These are phyloP conservation scores for Peromyscus attwateri DNA, from an alignment of 2,797 vertebrate species.

Conservation along the genomic window DNA sequence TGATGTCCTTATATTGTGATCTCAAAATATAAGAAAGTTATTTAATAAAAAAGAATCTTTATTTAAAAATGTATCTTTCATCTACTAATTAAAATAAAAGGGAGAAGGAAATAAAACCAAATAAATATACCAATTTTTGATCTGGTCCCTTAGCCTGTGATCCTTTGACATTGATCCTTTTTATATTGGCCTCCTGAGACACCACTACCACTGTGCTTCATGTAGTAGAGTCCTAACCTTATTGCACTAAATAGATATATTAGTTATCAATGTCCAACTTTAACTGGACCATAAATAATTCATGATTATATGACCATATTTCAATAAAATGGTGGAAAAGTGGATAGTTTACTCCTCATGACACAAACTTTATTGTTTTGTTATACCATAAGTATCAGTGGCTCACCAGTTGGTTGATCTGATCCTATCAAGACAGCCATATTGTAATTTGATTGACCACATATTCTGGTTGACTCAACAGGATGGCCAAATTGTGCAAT, in stretches of 20 bases:
- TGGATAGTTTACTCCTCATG: background rate
- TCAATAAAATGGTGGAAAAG: background rate
- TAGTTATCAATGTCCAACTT: background rate
- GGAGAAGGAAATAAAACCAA: background rate
- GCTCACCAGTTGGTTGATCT: background rate
- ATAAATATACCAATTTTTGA: background rate
- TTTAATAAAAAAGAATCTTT: background rate
- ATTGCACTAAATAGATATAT: background rate
- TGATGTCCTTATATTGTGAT: background rate
- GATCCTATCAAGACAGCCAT: background rate
- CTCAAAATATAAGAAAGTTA: background rate
- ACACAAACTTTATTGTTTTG: background rate
- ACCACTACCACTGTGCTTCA: background rate
- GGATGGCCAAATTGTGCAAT: background rate
- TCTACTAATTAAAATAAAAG: conserved; percentile 9
- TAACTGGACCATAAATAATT: background rate
- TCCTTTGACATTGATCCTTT: background rate
- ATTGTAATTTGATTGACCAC: background rate
- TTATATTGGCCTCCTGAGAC: background rate
- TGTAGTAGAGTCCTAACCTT: background rate
- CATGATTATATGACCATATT: background rate
- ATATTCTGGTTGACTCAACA: background rate
- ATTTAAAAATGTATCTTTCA: conserved; percentile 20
- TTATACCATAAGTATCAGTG: background rate
- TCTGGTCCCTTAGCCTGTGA: background rate